Conservation (phyloP, 2,113 vertebrate genomes). For the Synodontis membranacea region DNA sequence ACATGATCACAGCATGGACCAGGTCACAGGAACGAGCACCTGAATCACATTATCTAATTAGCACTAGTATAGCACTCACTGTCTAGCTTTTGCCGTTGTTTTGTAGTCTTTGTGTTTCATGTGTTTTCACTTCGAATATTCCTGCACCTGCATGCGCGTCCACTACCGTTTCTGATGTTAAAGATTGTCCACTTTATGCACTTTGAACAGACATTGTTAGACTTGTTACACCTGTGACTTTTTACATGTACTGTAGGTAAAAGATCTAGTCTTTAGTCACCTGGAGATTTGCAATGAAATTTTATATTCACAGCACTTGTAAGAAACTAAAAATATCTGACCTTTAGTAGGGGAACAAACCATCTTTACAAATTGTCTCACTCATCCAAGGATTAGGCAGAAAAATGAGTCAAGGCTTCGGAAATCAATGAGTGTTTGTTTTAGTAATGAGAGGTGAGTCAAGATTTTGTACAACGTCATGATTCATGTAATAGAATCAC, state of each 20-base stretch:
- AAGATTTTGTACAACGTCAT: neutral
- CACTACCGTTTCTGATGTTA: too few species aligned
- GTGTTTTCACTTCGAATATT: neutral
- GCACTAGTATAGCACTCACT: too few species aligned
- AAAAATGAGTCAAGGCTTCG: neutral
- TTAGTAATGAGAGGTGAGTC: neutral
- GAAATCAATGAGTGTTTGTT: conserved; percentile 10
- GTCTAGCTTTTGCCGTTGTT: neutral
- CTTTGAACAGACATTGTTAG: neutral
- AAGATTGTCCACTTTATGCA: neutral
- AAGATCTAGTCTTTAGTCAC: neutral
- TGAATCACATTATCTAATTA: too few species aligned
- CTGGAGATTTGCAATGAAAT: neutral
- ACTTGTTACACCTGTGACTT: neutral
- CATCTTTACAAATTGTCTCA: neutral
- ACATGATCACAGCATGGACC: too few species aligned
- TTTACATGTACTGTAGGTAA: too few species aligned
- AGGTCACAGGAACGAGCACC: too few species aligned
- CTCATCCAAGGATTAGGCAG: neutral
- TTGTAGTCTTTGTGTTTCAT: neutral
- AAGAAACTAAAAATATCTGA: neutral
- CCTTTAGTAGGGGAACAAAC: neutral
- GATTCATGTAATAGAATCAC: neutral
- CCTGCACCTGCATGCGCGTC: neutral
- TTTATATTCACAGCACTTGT: neutral